Conservation (phyloP, 2,797 vertebrate genomes). For the Hypotaenidia okinawae region DNA sequence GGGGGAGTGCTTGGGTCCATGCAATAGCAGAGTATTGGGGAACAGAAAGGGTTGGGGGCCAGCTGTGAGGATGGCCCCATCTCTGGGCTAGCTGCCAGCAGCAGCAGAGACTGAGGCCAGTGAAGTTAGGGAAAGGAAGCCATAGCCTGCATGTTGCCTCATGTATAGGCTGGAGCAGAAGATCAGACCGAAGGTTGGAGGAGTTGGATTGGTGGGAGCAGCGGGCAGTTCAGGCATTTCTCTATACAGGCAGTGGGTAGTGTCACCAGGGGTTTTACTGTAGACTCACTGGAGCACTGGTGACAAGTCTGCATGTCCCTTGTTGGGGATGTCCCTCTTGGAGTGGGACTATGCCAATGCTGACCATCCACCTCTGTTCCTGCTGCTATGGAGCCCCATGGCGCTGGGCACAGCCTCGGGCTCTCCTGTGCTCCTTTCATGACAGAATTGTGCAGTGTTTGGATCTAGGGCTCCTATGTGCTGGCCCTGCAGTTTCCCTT, state of each 20-base stretch:
- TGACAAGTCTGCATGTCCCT: neutral
- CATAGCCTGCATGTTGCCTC: rapidly evolving
- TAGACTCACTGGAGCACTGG: neutral
- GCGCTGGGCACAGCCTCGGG: neutral
- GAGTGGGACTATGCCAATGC: neutral
- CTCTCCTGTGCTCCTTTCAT: neutral
- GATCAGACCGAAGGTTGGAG: neutral
- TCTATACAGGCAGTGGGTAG: neutral
- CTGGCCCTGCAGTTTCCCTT: too few relatives aligned
- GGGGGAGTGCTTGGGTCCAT: rapidly evolving
- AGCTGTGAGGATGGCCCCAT: neutral
- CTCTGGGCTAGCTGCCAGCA: neutral
- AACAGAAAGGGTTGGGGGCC: neutral
- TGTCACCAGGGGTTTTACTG: neutral
- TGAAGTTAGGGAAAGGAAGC: neutral
- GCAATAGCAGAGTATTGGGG: neutral
- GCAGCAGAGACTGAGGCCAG: neutral
- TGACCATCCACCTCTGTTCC: neutral
- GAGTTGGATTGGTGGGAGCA: neutral
- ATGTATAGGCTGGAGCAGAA: neutral
- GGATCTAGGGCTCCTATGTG: neutral
- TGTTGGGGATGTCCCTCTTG: neutral
- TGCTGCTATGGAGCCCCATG: neutral
- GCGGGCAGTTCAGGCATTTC: neutral
- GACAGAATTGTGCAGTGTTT: neutral